These are phyloP conservation scores for Penaeus chinensis DNA, from an alignment of 1,140 invertebrate genomes.

Conservation along the genomic window DNA sequence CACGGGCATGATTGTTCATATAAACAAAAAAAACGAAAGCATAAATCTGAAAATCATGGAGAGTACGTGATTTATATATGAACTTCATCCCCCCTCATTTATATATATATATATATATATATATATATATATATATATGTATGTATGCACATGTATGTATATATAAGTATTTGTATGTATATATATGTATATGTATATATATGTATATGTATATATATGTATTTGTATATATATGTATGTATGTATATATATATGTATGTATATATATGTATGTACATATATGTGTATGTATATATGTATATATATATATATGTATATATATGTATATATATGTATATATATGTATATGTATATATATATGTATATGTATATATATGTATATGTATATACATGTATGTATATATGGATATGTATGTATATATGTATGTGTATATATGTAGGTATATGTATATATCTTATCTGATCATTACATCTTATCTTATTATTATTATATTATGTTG, in stretches of 20 bases:
- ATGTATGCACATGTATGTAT: too few relatives aligned
- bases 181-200: neutral
- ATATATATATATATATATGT: too few relatives aligned
- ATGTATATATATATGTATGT: neutral
- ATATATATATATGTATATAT: slow-evolving; percentile 10
- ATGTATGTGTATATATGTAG: neutral
- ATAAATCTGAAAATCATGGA: too few relatives aligned
- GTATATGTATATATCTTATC: too few relatives aligned
- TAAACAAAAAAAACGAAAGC: too few relatives aligned
- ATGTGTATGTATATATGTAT: neutral
- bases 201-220: neutral
- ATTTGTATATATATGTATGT: neutral
- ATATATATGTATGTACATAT: slow-evolving; percentile 17
- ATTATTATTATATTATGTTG: too few relatives aligned
- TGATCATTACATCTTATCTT: too few relatives aligned
- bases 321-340: too few relatives aligned
- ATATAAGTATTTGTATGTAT: neutral
- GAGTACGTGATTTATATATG: too few relatives aligned
- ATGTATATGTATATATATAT: neutral
- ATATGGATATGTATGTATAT: neutral
- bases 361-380: neutral
- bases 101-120: too few relatives aligned
- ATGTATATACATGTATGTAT: neutral
- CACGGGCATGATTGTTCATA: too few relatives aligned
- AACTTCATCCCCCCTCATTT: neutral